These are phyloP conservation scores for Diploscapter pachys DNA, from an alignment of 1,140 invertebrate genomes.

Conservation along the genomic window DNA sequence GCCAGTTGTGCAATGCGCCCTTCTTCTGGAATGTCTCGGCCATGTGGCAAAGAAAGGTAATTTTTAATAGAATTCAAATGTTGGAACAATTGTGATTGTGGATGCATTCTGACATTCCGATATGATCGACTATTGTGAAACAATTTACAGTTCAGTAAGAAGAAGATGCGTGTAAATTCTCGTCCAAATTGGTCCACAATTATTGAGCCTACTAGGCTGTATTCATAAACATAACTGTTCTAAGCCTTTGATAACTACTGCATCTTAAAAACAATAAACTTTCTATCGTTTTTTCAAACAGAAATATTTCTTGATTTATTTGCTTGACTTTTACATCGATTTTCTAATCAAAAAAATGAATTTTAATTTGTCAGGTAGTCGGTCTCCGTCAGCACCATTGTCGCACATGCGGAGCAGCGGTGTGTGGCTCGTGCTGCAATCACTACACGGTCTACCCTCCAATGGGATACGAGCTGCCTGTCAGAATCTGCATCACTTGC, in stretches of 20 bases:
- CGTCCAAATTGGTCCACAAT: no score
- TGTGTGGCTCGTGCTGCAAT: conserved; percentile 77
- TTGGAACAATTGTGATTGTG: neutral
- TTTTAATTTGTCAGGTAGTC: conserved; percentile 36
- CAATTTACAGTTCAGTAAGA: no score
- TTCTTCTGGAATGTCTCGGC: conserved; percentile 95
- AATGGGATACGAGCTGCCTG: conserved; percentile 96
- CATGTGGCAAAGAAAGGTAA: conserved; percentile 92
- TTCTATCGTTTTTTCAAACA: no score
- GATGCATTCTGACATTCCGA: no score
- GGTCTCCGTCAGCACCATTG: conserved; percentile 63
- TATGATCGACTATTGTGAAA: no score
- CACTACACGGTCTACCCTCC: conserved; percentile 81
- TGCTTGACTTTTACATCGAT: neutral
- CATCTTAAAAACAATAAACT: no score
- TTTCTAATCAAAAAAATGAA: neutral
- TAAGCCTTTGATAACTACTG: no score
- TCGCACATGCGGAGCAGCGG: conserved; percentile 76
- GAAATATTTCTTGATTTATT: no score
- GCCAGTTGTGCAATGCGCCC: conserved; percentile 84
- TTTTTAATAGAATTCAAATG: conserved; percentile 14
- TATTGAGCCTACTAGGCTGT: no score
- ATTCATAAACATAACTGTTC: no score
- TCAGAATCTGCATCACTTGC: conserved; percentile 89
- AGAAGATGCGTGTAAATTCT: no score